phyloP scores from a whole-genome alignment of 2,113 vertebrate species.

The Propithecus coquereli region DNA sequence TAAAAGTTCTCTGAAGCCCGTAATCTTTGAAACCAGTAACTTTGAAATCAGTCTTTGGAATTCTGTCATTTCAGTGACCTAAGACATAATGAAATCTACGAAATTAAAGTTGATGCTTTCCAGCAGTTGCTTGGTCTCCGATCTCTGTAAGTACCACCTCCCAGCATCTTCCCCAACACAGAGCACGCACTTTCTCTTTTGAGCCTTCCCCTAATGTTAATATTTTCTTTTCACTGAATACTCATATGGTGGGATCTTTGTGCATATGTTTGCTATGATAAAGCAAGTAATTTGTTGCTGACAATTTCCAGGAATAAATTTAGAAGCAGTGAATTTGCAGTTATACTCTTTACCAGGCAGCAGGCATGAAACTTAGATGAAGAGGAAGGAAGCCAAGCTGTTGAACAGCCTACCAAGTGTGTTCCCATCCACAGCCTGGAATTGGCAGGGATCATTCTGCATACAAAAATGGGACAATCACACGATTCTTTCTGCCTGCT shows the following conservation, averaged over 20 bases:
- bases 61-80: conserved; percentile 88
- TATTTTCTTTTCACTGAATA: conserved; percentile 1
- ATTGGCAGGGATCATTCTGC: neutral
- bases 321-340: neutral
- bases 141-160: conserved; percentile 88
- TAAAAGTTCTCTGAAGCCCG: conserved; percentile 37
- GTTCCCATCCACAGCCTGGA: neutral
- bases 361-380: neutral
- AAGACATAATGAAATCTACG: conserved; percentile 91
- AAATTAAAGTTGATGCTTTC: conserved; percentile 89
- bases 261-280: conserved; percentile 47
- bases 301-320: conserved; percentile 62
- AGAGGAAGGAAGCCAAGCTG: neutral
- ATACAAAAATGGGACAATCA: neutral
- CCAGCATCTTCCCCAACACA: neutral
- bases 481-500: neutral
- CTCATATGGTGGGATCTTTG: neutral
- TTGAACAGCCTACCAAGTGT: neutral
- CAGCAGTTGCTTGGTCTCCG: conserved; percentile 87
- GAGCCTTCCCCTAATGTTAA: neutral
- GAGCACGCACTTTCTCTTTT: neutral
- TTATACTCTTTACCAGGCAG: conserved; percentile 37
- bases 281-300: conserved; percentile 46
- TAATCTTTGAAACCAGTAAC: conserved; percentile 65
- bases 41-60: conserved; percentile 50